Percentiles rank a stretch among this genome's conserved stretches.
Evolutionary conservation across 2,888 invertebrate genomes (phyloP).

Genomic region (Amphipoea lucens): DNA sequence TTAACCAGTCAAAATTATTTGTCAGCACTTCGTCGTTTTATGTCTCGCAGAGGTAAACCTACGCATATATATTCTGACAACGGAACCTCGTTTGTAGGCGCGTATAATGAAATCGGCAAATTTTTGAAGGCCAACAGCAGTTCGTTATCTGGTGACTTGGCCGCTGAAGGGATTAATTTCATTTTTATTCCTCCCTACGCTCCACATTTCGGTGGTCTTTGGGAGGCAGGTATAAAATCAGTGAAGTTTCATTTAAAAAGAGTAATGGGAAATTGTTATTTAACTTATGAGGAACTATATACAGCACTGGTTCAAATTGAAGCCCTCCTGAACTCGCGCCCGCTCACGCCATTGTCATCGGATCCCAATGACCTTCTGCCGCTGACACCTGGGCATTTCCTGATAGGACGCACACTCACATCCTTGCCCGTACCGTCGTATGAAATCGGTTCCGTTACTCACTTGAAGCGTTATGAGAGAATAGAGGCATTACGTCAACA

Average conservation of each 20-base stretch:
- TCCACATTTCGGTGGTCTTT: constrained; percentile 1
- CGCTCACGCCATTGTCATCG: constrained; percentile 3
- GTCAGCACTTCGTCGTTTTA: constrained; percentile 7
- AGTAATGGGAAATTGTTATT: constrained; percentile 10
- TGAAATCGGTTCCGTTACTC: no score
- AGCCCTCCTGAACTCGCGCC: neutral
- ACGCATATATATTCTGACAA: constrained; percentile 3
- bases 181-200: constrained; percentile 17
- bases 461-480: no score
- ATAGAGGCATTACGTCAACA: no score
- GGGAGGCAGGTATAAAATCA: neutral
- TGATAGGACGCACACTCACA: neutral
- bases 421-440: no score
- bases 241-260: constrained; percentile 3
- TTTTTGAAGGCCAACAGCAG: constrained; percentile 32
- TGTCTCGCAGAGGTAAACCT: constrained; percentile 8
- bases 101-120: constrained; percentile 49
- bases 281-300: neutral
- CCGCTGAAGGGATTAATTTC: constrained; percentile 21
- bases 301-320: constrained; percentile 1
- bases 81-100: constrained; percentile 57
- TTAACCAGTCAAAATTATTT: no score
- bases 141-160: constrained; percentile 1
- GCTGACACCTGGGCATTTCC: neutral
- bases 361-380: constrained; percentile 2